phyloP scores from a whole-genome alignment of 2,888 invertebrate species.

The Mongoloraphidia duomilia region DNA sequence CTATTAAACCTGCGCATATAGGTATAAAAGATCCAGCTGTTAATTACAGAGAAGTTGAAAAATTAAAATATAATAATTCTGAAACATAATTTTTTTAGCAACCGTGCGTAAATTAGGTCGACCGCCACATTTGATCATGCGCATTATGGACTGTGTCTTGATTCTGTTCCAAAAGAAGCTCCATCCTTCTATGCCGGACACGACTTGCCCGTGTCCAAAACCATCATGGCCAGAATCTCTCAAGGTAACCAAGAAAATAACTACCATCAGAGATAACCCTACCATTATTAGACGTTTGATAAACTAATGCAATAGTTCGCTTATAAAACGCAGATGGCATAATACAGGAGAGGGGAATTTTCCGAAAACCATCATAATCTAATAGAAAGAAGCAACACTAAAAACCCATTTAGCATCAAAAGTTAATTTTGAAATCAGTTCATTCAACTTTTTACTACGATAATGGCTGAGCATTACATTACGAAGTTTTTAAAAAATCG shows the following conservation, averaged over 20 bases:
- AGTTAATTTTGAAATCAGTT: too few species aligned
- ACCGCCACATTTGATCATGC: constrained; percentile 93
- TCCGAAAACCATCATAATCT: too few species aligned
- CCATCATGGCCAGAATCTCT: constrained; percentile 94
- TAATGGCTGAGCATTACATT: constrained; percentile 10
- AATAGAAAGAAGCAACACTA: too few species aligned
- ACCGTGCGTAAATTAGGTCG: constrained; percentile 88
- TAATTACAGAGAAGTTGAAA: background rate
- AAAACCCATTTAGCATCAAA: too few species aligned
- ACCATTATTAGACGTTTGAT: too few species aligned
- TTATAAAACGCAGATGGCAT: too few species aligned
- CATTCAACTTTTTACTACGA: constrained; percentile 4
- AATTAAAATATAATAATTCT: background rate
- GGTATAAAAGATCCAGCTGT: constrained; percentile 30
- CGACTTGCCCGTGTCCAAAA: constrained; percentile 70
- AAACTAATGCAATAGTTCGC: too few species aligned
- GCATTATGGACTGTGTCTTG: constrained; percentile 94
- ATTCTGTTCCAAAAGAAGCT: constrained; percentile 83
- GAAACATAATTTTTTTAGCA: constrained; percentile 27
- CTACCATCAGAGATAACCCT: too few species aligned
- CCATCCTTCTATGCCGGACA: constrained; percentile 68
- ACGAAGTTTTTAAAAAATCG: background rate
- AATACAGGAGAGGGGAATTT: too few species aligned
- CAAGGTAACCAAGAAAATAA: constrained; percentile 40
- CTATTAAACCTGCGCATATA: constrained; percentile 93